Evolutionary conservation across 2,113 vertebrate genomes (phyloP).

Genomic region (Willisornis vidua): DNA sequence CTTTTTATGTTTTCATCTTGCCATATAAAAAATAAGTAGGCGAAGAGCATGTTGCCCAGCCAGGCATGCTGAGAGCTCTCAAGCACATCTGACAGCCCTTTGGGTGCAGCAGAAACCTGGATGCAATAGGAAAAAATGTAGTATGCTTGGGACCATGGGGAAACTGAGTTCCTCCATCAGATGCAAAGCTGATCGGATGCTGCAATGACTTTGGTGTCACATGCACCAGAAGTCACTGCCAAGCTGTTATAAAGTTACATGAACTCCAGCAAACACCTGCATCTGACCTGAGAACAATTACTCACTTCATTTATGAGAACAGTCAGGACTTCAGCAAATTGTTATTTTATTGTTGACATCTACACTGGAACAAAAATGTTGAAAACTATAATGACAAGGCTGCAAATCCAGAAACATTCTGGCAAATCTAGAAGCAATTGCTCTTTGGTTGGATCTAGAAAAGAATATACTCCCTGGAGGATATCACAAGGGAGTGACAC

Average conservation of each 20-base stretch:
- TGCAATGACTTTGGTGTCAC: neutral
- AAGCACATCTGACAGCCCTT: neutral
- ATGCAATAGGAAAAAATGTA: neutral
- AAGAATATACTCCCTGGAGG: neutral
- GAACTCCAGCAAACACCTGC: neutral
- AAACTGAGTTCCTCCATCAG: accelerated
- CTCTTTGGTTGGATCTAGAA: neutral
- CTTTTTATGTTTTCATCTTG: neutral
- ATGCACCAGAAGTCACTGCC: neutral
- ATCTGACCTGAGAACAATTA: neutral
- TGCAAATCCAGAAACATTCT: neutral
- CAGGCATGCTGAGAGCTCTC: slow-evolving; percentile 2
- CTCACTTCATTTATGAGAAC: neutral
- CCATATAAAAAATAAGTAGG: slow-evolving; percentile 29
- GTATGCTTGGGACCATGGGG: neutral
- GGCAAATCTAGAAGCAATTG: neutral
- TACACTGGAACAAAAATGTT: neutral
- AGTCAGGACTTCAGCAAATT: neutral
- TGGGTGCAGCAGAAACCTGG: neutral
- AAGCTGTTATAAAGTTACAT: neutral
- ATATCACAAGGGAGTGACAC: neutral
- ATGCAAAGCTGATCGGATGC: neutral
- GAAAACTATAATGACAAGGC: neutral
- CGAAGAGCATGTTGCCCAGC: neutral
- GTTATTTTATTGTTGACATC: neutral